Evolutionary conservation across 1,140 invertebrate genomes (phyloP), one percentile per base, ranked within the genome.

Genomic region (Chelonus insularis): DNA sequence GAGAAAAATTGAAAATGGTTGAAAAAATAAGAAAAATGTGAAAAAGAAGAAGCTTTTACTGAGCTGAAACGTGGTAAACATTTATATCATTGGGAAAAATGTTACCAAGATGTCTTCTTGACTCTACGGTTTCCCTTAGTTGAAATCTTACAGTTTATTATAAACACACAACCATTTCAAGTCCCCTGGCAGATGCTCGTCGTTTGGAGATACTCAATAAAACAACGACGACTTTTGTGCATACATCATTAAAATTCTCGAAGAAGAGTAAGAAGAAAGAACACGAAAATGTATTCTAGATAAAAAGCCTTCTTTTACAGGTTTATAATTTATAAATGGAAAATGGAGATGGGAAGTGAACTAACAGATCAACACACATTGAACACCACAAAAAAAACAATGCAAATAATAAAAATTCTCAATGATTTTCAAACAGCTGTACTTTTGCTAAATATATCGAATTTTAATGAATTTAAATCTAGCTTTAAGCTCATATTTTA

Each of bases 231-330:
- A 25, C 23, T 52, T 25, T 37, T 61, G 39, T 55, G 51, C 29
- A 61, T 32, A 61, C 59, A 61, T 61, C 59, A 55, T 61, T 61
- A 61, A 61, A 61, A 43, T 36, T 25, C 6, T 20, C 20, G 14
- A 8, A 37, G 14, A 37, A 43, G 16, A 32, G 9, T 11, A 18
- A 29, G 4, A 32, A 32, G 12, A 41, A 23, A 37, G 34, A 50
- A 36, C 16, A 57, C 45, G 18, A 57, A 45, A 9, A 18, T 34
- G 20, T 57, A 29, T 54, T 45, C 21, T 32, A 6, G 11, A 18
- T 29, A 7, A n/a, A n/a, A n/a, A n/a, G n/a, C n/a, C n/a, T n/a
- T n/a, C n/a, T n/a, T n/a, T n/a, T n/a, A n/a, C n/a, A n/a, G n/a
- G n/a, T n/a, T n/a, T n/a, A n/a, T n/a, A n/a, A n/a, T n/a, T n/a